Conservation (phyloP, 2,113 vertebrate species). For the Antennarius striatus region DNA sequence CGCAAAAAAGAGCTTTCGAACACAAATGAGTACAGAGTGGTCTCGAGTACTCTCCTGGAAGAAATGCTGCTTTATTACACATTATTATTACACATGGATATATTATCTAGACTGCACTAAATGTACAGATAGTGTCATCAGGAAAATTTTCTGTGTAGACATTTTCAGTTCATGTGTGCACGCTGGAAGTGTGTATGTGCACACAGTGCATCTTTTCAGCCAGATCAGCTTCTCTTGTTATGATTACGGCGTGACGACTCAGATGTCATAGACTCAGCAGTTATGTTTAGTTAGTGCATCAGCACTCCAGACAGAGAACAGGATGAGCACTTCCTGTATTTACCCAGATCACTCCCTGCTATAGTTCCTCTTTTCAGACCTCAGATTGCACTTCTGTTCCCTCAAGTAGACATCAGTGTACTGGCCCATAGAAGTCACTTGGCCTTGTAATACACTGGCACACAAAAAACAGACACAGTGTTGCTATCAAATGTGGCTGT, state of each 20-base stretch:
- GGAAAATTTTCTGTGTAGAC: too few relatives aligned
- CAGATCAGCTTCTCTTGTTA: too few relatives aligned
- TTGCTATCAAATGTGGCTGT: slow-evolving; percentile 16
- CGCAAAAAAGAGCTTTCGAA: too few relatives aligned
- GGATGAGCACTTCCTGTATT: slow-evolving; percentile 67
- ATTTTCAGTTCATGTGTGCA: too few relatives aligned
- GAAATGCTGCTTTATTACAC: too few relatives aligned
- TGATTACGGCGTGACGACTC: background rate
- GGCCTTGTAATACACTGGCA: background rate
- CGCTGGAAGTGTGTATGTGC: too few relatives aligned
- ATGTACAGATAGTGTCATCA: too few relatives aligned
- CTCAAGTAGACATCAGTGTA: background rate
- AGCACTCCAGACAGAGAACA: slow-evolving; percentile 28
- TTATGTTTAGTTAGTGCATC: slow-evolving; percentile 21
- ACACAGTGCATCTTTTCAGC: too few relatives aligned
- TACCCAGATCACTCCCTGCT: slow-evolving; percentile 38
- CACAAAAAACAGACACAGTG: background rate
- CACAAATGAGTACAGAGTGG: too few relatives aligned
- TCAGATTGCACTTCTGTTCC: background rate
- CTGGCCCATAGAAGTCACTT: background rate
- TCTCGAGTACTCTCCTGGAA: too few relatives aligned
- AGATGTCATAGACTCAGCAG: slow-evolving; percentile 11
- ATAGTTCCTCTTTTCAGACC: slow-evolving; percentile 62
- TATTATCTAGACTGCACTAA: too few relatives aligned
- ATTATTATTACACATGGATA: too few relatives aligned